Evolutionary conservation across 2,113 vertebrate species (phyloP), one percentile per base, ranked within the genome.

Genomic region (Perca flavescens): DNA sequence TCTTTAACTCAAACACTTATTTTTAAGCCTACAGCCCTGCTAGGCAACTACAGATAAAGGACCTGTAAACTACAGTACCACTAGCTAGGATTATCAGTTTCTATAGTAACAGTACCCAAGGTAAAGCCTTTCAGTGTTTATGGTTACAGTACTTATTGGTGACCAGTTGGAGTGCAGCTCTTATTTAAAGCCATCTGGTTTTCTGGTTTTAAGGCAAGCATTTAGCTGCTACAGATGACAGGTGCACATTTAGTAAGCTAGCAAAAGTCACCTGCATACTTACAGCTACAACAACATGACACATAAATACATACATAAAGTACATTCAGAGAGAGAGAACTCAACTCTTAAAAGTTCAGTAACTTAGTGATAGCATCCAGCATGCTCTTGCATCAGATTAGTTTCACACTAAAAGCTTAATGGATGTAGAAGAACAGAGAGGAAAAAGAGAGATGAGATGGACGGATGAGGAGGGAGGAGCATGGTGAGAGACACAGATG

Each of bases 311-410:
- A 76, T 1, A 69, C 40, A 49, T 31, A 61, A 3, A 65, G 36
- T 77, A 73, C 85, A 61, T 65, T 83, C 65, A 75, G 28, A 61
- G 17, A 71, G 17, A 71, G 57, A 68, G 60, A 5, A 34, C 19
- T 54, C 19, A 5, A 13, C 61, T 53, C 40, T 57, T 43, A 10
- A 9, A 5, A 40, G 52, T 43, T 31, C 31, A 63, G 49, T 64
- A 40, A 49, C 69, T 19, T 7, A 14, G 21, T 19, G 28, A 67
- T 1, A 2, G 6, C 34, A 22, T 65, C 40, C 53, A 49, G 63
- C 40, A 58, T 12, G 72, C 25, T 22, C 58, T 40, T 8, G 69
- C 36, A 56, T n/a, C 34, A 71, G n/a, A 56, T 22, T 31, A 15
- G 54, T 15, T 60, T 69, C 1, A 6, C 12, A 14, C 21, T 40